Evolutionary conservation across 2,797 vertebrate genomes (phyloP).

Genomic region (Avahi laniger): DNA sequence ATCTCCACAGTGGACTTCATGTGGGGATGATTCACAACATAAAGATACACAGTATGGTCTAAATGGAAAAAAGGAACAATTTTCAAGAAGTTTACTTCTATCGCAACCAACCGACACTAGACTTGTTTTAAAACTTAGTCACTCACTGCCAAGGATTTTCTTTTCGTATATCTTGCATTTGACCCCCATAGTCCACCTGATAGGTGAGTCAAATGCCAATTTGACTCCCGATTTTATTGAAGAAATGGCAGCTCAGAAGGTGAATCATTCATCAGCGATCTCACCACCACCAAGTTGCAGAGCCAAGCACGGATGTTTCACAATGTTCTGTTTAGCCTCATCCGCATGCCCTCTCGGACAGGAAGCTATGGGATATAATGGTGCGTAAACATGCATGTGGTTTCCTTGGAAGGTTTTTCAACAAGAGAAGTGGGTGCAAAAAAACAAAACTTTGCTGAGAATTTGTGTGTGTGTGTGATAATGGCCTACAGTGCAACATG

Average conservation of each 20-base stretch:
- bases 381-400: neutral
- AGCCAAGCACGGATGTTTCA: neutral
- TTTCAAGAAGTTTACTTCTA: slow-evolving; percentile 13
- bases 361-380: neutral
- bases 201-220: neutral
- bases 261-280: neutral
- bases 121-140: neutral
- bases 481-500: neutral
- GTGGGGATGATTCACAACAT: slow-evolving; percentile 94
- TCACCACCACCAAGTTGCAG: neutral
- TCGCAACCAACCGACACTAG: neutral
- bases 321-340: neutral
- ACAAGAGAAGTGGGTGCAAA: neutral
- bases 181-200: neutral
- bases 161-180: neutral
- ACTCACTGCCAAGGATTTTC: neutral
- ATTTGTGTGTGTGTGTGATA: neutral
- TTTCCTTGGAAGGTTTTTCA: neutral
- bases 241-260: neutral
- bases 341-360: neutral
- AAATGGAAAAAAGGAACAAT: slow-evolving; percentile 41
- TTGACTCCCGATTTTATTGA: neutral
- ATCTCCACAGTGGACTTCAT: slow-evolving; percentile 91
- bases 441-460: neutral
- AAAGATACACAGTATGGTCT: slow-evolving; percentile 92